Evolutionary conservation across 1,140 invertebrate species (phyloP), one percentile per base, ranked within the genome.

Genomic region (Lordiphosa stackelbergi): DNA sequence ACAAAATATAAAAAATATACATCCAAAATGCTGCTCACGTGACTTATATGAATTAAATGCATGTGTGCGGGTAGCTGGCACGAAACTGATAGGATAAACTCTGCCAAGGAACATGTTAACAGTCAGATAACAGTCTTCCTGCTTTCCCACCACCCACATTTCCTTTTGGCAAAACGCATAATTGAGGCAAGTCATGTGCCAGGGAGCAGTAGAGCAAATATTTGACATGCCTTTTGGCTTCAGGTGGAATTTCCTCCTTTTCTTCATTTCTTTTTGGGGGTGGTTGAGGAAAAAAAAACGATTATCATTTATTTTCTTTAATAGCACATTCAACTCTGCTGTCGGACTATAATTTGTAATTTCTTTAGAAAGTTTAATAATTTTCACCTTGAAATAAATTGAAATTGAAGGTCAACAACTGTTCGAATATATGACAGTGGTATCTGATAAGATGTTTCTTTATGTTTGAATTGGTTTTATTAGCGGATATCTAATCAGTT

Each of bases 31-130:
- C 66, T 47, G 57, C 72, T 75, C 72, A 75, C 73, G 72, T 75
- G 73, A 75, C 66, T 75, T 75, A 57, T 75, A 75, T 70, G 75
- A 75, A 75, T 75, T 66, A 75, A 75, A 75, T 75, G 73, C 53
- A 66, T 60, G 19, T 53, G 5, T 54, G 40, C 31, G 38, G 40
- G 36, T 52, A 11, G 5, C 10, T 40, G 49, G 22, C 8, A 6
- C n/a, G 22, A 7, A n/a, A 13, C 19, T 34, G 12, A 13, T 19
- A 40, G 38, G 12, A 31, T 31, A 19, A 34, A 49, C 47, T 53
- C 69, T 54, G 68, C 45, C 55, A 60, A 34, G 24, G 16, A 60
- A 49, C 62, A 73, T 55, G 63, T 58, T 68, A 40, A 41, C 51
- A 64, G 69, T 60, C 56, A 53, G 41, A 72, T 66, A 72, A 69